phyloP scores from a whole-genome alignment of 2,113 vertebrate species.

The Paramormyrops kingsleyae region DNA sequence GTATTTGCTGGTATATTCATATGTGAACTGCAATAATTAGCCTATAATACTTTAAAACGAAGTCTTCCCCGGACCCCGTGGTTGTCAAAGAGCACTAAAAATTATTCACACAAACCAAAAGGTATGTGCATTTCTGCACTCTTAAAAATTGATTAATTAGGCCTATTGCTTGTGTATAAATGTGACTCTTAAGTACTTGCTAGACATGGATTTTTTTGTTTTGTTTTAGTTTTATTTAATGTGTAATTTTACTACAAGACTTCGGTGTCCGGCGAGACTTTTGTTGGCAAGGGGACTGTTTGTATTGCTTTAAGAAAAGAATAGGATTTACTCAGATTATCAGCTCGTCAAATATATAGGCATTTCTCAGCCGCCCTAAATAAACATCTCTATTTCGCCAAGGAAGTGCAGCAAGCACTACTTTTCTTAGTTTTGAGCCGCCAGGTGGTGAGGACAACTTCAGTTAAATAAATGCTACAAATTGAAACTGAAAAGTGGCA shows the following conservation, averaged over 20 bases:
- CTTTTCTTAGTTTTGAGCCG: neutral
- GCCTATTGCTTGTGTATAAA: neutral
- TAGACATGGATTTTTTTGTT: neutral
- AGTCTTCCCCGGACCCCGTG: neutral
- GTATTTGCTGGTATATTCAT: neutral
- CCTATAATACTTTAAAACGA: neutral
- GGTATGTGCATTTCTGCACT: neutral
- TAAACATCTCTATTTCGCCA: neutral
- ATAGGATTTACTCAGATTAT: neutral
- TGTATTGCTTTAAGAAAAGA: neutral
- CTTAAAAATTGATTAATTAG: neutral
- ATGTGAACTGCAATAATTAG: neutral
- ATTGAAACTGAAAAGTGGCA: conserved; percentile 38
- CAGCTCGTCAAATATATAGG: neutral
- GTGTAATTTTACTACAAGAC: neutral
- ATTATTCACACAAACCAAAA: neutral
- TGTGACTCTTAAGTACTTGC: neutral
- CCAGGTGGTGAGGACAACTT: conserved; percentile 54
- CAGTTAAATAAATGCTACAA: conserved; percentile 48
- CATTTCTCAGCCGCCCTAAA: neutral
- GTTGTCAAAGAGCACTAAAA: neutral
- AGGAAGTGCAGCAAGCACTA: neutral
- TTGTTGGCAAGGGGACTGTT: neutral
- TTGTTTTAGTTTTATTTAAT: neutral
- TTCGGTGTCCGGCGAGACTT: neutral